Evolutionary conservation across 2,888 invertebrate genomes (phyloP), one percentile per base, ranked within the genome.

Genomic region (Sinodicranocentrus sp.): DNA sequence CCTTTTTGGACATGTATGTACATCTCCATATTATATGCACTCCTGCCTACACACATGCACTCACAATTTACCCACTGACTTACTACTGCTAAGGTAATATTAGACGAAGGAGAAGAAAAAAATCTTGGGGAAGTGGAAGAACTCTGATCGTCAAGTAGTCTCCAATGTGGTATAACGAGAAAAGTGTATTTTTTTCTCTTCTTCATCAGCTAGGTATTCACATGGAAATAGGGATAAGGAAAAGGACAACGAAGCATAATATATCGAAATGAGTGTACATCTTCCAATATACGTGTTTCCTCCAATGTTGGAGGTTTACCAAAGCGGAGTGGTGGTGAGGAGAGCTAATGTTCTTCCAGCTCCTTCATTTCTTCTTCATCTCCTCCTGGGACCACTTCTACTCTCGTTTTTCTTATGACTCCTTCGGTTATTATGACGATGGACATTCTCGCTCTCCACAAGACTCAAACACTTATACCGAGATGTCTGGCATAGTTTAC

Each of bases 371-470:
- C 25, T 43, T 72, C 72, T 17, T 61, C 54, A 76, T 76, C 54
- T 54, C 48, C 65, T 67, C 76, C 23, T 65, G 76, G 76, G 76
- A 76, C 59, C 33, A 54, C 52, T 43, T 68, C 65, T 33, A 28
- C 52, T 65, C 52, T 75, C 25, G 67, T 67, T 67, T 48, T 23
- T 67, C 15, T 54, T 57, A 28, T 17, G 6, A 65, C 67, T 10
- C 33, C 54, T 76, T 15, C 26, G 25, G 67, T 23, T 48, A 65
- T 28, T 54, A 65, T 28, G 10, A 39, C 33, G 67, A 39, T 57
- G 76, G 57, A 67, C 67, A 76, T 57, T 39, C 54, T 39, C 33
- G 33, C 3, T 33, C 33, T 73, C 61, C 44, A 57, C 61, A n/a
- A n/a, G n/a, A n/a, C n/a, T n/a, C n/a, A n/a, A n/a, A n/a, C n/a